These are phyloP conservation scores for Eudorcas thomsonii DNA, from an alignment of 2,113 vertebrate species.

Conservation along the genomic window DNA sequence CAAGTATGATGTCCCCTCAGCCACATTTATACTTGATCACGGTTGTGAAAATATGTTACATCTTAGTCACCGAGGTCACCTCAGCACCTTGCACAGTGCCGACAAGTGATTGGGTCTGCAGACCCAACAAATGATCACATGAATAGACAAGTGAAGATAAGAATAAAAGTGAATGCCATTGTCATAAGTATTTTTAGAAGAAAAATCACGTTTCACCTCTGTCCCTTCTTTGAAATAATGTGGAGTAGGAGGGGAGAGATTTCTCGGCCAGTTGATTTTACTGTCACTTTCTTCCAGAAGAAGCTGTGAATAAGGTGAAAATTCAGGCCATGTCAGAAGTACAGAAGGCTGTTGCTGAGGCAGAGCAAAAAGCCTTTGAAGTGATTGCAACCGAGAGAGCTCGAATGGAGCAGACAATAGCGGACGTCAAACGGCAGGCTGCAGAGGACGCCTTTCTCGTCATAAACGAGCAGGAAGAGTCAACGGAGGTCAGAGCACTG, in stretches of 20 bases:
- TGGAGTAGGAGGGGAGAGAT: slow-evolving; percentile 13
- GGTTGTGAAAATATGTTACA: neutral
- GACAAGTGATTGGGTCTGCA: neutral
- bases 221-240: neutral
- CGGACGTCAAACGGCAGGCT: slow-evolving; percentile 94
- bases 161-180: neutral
- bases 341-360: slow-evolving; percentile 97
- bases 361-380: slow-evolving; percentile 98
- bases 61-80: neutral
- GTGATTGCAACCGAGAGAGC: slow-evolving; percentile 96
- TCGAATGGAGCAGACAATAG: slow-evolving; percentile 97
- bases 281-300: slow-evolving; percentile 87
- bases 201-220: neutral
- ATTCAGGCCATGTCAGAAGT: slow-evolving; percentile 99
- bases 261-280: slow-evolving; percentile 65
- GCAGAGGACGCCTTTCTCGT: slow-evolving; percentile 95
- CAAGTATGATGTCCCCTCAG: neutral
- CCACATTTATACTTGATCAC: neutral
- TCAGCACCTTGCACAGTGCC: neutral
- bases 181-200: neutral
- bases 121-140: neutral
- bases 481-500: slow-evolving; percentile 90
- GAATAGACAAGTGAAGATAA: neutral
- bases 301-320: slow-evolving; percentile 99
- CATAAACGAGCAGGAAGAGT: slow-evolving; percentile 98